These are phyloP conservation scores for Cordylochernes scorpioides DNA, from an alignment of 2,888 invertebrate genomes.

Conservation along the genomic window DNA sequence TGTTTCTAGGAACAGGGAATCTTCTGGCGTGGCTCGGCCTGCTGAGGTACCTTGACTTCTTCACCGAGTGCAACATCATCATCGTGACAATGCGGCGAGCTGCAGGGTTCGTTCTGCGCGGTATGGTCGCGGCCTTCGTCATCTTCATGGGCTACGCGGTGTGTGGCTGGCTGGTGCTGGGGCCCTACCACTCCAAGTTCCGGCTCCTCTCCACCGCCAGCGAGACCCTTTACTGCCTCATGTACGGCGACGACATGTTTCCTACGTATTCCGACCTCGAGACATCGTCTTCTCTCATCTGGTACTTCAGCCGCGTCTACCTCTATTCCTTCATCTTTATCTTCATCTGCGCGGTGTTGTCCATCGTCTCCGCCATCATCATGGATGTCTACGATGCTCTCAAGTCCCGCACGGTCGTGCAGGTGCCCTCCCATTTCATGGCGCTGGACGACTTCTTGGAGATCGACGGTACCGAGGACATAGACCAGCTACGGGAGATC, in stretches of 20 bases:
- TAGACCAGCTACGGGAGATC: too few relatives aligned
- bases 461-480: too few relatives aligned
- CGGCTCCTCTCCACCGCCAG: conserved; percentile 58
- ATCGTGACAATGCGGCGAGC: conserved; percentile 82
- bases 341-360: too few relatives aligned
- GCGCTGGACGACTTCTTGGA: too few relatives aligned
- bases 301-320: conserved; percentile 84
- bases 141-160: conserved; percentile 89
- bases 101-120: conserved; percentile 80
- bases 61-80: conserved; percentile 86
- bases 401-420: too few relatives aligned
- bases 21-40: conserved; percentile 93
- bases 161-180: conserved; percentile 91
- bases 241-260: conserved; percentile 98
- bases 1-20: conserved; percentile 78
- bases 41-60: conserved; percentile 82
- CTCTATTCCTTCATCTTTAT: conserved; percentile 78
- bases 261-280: conserved; percentile 87
- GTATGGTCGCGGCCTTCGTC: conserved; percentile 67
- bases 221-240: too few relatives aligned
- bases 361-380: too few relatives aligned
- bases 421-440: too few relatives aligned
- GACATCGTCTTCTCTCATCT: conserved; percentile 42
- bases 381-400: too few relatives aligned
- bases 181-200: conserved; percentile 93